These are phyloP conservation scores for Antheraea assamensis DNA, from an alignment of 2,888 invertebrate genomes.

Conservation along the genomic window DNA sequence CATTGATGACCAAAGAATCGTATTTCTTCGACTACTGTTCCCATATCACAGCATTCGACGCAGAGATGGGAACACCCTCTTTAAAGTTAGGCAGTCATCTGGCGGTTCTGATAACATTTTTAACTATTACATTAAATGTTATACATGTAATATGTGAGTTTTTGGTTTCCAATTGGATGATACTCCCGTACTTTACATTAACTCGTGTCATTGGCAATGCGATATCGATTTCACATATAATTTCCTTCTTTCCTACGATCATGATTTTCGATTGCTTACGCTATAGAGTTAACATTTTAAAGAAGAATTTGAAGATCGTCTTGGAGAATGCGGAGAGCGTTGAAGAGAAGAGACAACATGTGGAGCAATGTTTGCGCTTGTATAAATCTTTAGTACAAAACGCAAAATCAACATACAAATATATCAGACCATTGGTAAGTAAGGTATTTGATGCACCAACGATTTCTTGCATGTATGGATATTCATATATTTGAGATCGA, in stretches of 20 bases:
- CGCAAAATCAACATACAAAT: background rate
- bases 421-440: background rate
- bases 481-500: too few species aligned
- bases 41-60: too few species aligned
- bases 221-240: background rate
- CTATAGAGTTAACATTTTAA: background rate
- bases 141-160: background rate
- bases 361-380: background rate
- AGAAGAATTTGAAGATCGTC: background rate
- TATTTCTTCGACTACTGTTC: too few species aligned
- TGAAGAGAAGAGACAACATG: background rate
- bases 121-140: background rate
- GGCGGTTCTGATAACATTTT: background rate
- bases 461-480: too few species aligned
- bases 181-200: background rate
- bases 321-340: background rate
- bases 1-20: too few species aligned
- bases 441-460: too few species aligned
- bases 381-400: background rate
- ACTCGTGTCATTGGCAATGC: background rate
- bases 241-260: background rate
- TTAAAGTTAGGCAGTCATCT: background rate
- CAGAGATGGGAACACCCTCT: background rate
- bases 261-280: conserved; percentile 4
- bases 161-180: background rate